Evolutionary conservation across 2,113 vertebrate genomes (phyloP), one percentile per base, ranked within the genome.

Genomic region (Callaeas wilsoni): DNA sequence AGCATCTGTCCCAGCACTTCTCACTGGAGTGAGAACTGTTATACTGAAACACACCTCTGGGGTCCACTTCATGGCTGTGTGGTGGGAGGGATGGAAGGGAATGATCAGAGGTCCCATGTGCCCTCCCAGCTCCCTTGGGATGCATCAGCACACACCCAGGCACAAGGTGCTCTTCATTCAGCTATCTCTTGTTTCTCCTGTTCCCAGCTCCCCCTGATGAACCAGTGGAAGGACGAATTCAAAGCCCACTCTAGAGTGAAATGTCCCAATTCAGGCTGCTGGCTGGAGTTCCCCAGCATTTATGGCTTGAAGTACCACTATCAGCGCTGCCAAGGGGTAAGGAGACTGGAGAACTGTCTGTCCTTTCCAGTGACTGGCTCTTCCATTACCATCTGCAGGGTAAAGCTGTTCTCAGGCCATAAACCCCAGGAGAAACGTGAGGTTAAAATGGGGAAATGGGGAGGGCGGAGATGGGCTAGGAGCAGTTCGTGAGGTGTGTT

Each of bases 301-400:
- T 99, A 99, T 68, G 99, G 99, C 84, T 98, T 99, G 97, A 99
- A 99, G 97, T 99, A 99, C 97, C 99, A 99, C 97, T 99, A 99
- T 97, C 99, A 99, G 96, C 99, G 99, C 94, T 99, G 99, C 98
- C 99, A 98, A 94, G 99, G 99, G 98, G 99, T 99, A 98, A 99
- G 99, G 85, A 91, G 29, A 53, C 41, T 12, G 1, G 37, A 56
- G 68, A 74, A 41, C n/a, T 86, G 27, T 16, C 32, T 71, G 53
- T 67, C 46, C 13, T 60, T 85, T 46, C 47, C n/a, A 21, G 8
- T 50, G 49, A 5, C 46, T 44, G 25, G 14, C 26, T 88, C 42
- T 50, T 70, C 19, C 6, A 1, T 67, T 53, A 5, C 39, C 33
- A 16, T 52, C 29, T 50, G 10, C 35, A 52, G 32, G 17, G 6